Conservation (phyloP, 2,888 invertebrate species). For the Lycophotia porphyrea region DNA sequence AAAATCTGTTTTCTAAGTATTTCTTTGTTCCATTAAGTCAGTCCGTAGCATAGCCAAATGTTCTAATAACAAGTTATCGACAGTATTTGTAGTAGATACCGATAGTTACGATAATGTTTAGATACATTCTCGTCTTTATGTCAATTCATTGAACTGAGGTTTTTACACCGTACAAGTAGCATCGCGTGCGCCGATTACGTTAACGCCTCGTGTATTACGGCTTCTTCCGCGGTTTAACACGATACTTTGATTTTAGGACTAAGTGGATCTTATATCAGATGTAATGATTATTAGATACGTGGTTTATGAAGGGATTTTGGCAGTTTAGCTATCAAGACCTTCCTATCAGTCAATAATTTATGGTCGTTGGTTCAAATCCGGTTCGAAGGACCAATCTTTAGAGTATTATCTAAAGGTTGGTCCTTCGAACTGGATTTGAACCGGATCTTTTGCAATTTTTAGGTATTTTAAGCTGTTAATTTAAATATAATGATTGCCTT, state of each 20-base stretch:
- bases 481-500: too few relatives aligned
- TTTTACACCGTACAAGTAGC: constrained; percentile 42
- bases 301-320: constrained; percentile 40
- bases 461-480: too few relatives aligned
- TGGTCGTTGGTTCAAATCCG: neutral
- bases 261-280: constrained; percentile 48
- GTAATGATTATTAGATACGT: constrained; percentile 48
- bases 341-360: neutral
- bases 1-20: neutral
- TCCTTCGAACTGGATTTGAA: too few relatives aligned
- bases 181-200: constrained; percentile 67
- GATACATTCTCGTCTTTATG: constrained; percentile 47
- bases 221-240: constrained; percentile 63
- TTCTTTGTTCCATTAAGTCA: neutral
- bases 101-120: constrained; percentile 45
- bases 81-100: constrained; percentile 29
- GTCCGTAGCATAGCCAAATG: neutral
- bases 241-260: constrained; percentile 57
- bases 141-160: constrained; percentile 66
- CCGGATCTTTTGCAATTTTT: too few relatives aligned
- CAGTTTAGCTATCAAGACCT: constrained; percentile 11
- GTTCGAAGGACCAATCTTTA: neutral
- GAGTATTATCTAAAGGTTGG: too few relatives aligned
- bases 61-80: constrained; percentile 63
- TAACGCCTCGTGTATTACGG: constrained; percentile 53